Base-by-base conservation (phyloP, 1,140 invertebrate species). In the Matsumurasca onukii region DNA sequence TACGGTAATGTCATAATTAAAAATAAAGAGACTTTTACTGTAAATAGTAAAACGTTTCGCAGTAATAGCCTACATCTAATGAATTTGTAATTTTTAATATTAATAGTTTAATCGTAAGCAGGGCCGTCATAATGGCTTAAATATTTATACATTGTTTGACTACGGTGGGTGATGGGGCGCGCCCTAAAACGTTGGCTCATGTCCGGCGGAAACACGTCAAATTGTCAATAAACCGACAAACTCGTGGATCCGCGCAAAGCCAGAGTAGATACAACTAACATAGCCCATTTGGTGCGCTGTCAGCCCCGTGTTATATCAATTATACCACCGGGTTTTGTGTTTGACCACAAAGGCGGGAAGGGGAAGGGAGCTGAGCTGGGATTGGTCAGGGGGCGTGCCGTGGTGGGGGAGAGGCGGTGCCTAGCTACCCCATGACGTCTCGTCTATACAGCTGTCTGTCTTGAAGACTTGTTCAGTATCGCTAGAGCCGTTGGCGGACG, bases 221-320 rank as follows among this genome's bases (percentile, higher is more conserved):
- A 59, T 25, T 29, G 55, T 59, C 55, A 59, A 59, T 59, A 59
- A 59, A 59, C 55, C 25, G 55, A 59, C 55, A 59, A 59, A 59
- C 55, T 59, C 25, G 55, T 59, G 55, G 55, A 59, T 59, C 5
- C 5, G 17, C 17, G 5, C 34, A 39, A 39, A 9, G 25, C 55
- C 2, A 59, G 30, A 27, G 55, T 59, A 24, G 55, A 59, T 59
- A 59, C 25, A 59, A 59, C 55, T 59, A 59, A 27, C 25, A 59
- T 59, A 25, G 55, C 5, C 55, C 55, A 2, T 59, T 59, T 27
- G 3, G 17, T 22, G 17, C 49, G 55, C 55, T 29, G 55, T 27
- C 55, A 27, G 25, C 2, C 55, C 24, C 3, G 55, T 59, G 55
- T 59, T 59, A 24, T 59, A 59, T 59, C 55, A 59, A 59, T 59